phyloP scores from a whole-genome alignment of 2,888 invertebrate genomes.

The Rhaphigaster nebulosa region DNA sequence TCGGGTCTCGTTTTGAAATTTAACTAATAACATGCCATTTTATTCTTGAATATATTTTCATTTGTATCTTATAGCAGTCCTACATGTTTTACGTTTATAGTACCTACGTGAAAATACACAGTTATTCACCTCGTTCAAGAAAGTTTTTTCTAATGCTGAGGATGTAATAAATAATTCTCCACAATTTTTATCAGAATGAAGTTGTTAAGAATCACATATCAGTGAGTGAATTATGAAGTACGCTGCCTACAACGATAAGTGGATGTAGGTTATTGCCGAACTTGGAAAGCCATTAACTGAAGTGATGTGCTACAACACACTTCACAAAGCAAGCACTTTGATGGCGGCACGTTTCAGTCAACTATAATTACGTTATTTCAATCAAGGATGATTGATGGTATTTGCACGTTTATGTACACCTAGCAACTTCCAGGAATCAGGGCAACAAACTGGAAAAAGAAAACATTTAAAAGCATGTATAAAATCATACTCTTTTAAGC shows the following conservation, averaged over 20 bases:
- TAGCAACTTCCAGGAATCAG: background rate
- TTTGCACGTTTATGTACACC: background rate
- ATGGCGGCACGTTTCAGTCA: constrained; percentile 9
- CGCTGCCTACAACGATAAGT: background rate
- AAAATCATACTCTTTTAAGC: too few species aligned
- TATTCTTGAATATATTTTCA: too few species aligned
- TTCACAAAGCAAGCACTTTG: constrained; percentile 18
- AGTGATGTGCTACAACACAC: constrained; percentile 23
- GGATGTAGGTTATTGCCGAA: background rate
- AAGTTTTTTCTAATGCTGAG: too few species aligned
- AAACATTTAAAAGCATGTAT: background rate
- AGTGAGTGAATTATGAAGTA: background rate
- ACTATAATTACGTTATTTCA: constrained; percentile 15
- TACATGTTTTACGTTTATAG: too few species aligned
- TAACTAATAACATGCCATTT: too few species aligned
- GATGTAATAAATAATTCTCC: background rate
- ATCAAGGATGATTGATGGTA: constrained; percentile 1
- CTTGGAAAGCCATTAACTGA: constrained; percentile 19
- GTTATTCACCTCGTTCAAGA: too few species aligned
- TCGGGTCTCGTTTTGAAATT: too few species aligned
- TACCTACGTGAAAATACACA: too few species aligned
- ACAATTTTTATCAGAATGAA: background rate
- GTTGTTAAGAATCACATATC: background rate
- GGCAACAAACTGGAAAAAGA: background rate
- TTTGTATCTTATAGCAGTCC: too few species aligned